Percentiles rank a stretch among this genome's conserved stretches.
Conservation (phyloP, 2,113 vertebrate genomes). For the Nerophis lumbriciformis region DNA sequence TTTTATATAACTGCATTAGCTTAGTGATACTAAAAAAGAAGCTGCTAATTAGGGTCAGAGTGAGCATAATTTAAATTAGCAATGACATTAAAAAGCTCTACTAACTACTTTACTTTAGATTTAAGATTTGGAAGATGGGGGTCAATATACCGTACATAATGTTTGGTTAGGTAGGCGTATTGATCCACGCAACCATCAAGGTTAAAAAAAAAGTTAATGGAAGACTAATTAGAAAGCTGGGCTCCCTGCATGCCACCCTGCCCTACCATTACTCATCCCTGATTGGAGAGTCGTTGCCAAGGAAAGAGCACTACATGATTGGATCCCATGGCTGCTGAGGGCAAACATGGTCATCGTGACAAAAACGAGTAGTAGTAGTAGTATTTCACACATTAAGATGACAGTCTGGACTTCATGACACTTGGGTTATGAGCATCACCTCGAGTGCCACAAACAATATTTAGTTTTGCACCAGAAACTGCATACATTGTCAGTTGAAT, state of each 20-base stretch:
- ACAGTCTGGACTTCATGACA: neutral
- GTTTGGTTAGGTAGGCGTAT: slow-evolving; percentile 8
- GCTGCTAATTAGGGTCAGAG: slow-evolving; percentile 6
- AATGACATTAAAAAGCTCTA: slow-evolving; percentile 3
- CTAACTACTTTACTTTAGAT: slow-evolving; percentile 16
- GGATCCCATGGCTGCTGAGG: slow-evolving; percentile 32
- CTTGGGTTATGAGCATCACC: too few relatives aligned
- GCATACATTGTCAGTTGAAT: too few relatives aligned
- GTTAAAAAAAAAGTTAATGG: slow-evolving; percentile 75
- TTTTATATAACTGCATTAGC: too few relatives aligned
- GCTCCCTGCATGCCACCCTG: slow-evolving; percentile 67
- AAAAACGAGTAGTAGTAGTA: slow-evolving; percentile 6
- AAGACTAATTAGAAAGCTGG: slow-evolving; percentile 76
- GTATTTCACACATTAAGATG: slow-evolving; percentile 28
- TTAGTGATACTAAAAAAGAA: neutral
- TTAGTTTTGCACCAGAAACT: too few relatives aligned
- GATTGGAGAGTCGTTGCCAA: slow-evolving; percentile 69
- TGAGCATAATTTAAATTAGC: neutral
- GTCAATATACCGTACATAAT: slow-evolving; percentile 10
- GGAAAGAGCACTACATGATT: slow-evolving; percentile 53
- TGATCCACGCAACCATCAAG: slow-evolving; percentile 59
- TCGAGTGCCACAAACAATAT: too few relatives aligned
- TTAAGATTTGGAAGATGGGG: slow-evolving; percentile 19
- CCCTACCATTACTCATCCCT: slow-evolving; percentile 71
- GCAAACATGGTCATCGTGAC: slow-evolving; percentile 12